Conservation (phyloP, 2,888 invertebrate genomes). For the Lottia scabra region DNA sequence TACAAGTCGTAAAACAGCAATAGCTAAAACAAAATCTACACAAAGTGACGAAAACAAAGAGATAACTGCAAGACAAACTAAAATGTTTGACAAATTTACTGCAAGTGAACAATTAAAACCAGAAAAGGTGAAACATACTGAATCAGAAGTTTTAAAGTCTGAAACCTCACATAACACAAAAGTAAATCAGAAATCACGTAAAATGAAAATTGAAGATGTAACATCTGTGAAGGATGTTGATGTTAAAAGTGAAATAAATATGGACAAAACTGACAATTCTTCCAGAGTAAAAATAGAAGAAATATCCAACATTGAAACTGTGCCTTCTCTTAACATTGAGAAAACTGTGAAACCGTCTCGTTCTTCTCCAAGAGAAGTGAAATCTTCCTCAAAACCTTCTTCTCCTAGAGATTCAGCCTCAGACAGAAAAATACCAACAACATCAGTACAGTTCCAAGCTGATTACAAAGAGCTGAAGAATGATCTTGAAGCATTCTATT, state of each 20-base stretch:
- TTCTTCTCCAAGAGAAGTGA: neutral
- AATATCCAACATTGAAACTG: neutral
- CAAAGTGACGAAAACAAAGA: slow-evolving; percentile 45
- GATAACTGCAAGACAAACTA: slow-evolving; percentile 42
- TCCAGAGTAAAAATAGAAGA: neutral
- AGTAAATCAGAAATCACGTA: neutral
- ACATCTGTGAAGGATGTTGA: neutral
- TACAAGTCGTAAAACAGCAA: slow-evolving; percentile 13
- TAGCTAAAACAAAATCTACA: slow-evolving; percentile 19
- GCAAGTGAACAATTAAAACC: slow-evolving; percentile 24
- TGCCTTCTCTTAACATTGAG: neutral
- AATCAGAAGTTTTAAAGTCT: neutral
- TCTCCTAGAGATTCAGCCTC: slow-evolving; percentile 15
- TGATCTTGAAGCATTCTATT: slow-evolving; percentile 48
- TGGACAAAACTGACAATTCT: neutral
- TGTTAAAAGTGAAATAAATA: neutral
- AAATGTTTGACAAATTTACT: slow-evolving; percentile 49
- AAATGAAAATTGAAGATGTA: neutral
- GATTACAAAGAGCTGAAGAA: slow-evolving; percentile 60
- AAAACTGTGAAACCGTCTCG: neutral
- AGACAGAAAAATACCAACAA: slow-evolving; percentile 37
- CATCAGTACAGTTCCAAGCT: slow-evolving; percentile 63
- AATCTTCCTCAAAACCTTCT: neutral
- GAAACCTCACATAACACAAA: neutral
- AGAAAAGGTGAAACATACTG: neutral